A percentile compares a stretch with the other conserved stretches of the same genome.
Conservation (phyloP, 2,888 invertebrate genomes). For the Diploptera punctata region DNA sequence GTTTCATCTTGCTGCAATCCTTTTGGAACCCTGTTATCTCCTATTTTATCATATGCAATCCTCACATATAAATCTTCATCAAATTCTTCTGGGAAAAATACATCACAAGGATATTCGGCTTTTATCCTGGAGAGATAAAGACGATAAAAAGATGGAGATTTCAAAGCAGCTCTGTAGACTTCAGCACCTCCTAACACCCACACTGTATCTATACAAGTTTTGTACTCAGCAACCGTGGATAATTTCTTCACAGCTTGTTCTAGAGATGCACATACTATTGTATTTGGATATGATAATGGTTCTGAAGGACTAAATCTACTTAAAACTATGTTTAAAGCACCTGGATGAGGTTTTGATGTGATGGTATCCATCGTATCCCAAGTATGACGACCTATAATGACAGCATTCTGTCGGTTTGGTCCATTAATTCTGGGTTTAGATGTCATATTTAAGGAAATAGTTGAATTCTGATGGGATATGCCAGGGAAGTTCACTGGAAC, state of each 20-base stretch:
- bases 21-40: constrained; percentile 26
- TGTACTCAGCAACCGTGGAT: constrained; percentile 9
- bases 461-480: constrained; percentile 27
- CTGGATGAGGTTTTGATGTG: constrained; percentile 22
- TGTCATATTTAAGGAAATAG: constrained; percentile 31
- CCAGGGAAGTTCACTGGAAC: constrained; percentile 18
- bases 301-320: constrained; percentile 7
- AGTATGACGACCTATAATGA: constrained; percentile 29
- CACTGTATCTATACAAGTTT: constrained; percentile 20
- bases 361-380: constrained; percentile 32
- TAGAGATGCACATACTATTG: constrained; percentile 29
- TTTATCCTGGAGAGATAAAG: constrained; percentile 31
- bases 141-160: constrained; percentile 27
- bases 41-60: constrained; percentile 15
- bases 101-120: constrained; percentile 25
- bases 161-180: constrained; percentile 23
- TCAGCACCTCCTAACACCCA: constrained; percentile 33
- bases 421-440: neutral
- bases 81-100: constrained; percentile 32
- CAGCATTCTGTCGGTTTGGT: constrained; percentile 15
- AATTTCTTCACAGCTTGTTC: constrained; percentile 8
- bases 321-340: constrained; percentile 29
- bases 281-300: constrained; percentile 24
- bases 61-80: constrained; percentile 15
- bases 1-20: constrained; percentile 27